Base-by-base conservation (phyloP, 2,113 vertebrate species). In the Eptesicus fuscus region DNA sequence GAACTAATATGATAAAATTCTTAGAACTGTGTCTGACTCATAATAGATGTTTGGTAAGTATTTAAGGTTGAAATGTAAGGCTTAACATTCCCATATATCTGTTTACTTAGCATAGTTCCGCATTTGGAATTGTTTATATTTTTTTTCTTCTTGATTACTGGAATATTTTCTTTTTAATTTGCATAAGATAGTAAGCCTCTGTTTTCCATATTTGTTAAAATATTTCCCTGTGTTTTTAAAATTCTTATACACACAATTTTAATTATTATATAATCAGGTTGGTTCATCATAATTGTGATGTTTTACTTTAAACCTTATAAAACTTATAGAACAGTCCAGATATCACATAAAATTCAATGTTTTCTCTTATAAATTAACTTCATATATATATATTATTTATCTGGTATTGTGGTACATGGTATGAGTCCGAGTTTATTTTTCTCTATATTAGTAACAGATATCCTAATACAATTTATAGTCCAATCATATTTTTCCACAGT, bases 341-440 rank as follows among this genome's bases (percentile, higher is more conserved):
- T 70, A 89, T 53, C 61, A 89, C 88, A 86, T 59, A 90, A 93
- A 91, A 44, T 28, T 80, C 9, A 51, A 4, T 65, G 12, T 65
- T 82, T 95, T 93, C 35, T 70, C 71, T 94, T 80, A 70, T 86
- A 13, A 77, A 80, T 80, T 91, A 96, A 80, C 61, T 84, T 86
- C 7, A 56, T 49, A 51, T 32, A 35, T 42, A 61, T 32, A 35
- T 42, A 61, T 88, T 61, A 91, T 51, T 6, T 9, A 77, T 86
- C 18, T 78, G 40, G 40, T 13, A 86, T 92, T 71, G 30, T 83
- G 16, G 30, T 51, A 30, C 85, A 20, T 95, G 17, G 7, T 59
- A 17, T 51, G 25, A 32, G 20, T 86, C 80, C 78, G 71, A 78
- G 51, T 2, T 56, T 4, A 61, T 56, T 91, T 91, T 92, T 83